Evolutionary conservation across 2,113 vertebrate species (phyloP).

Genomic region (Antennarius striatus): DNA sequence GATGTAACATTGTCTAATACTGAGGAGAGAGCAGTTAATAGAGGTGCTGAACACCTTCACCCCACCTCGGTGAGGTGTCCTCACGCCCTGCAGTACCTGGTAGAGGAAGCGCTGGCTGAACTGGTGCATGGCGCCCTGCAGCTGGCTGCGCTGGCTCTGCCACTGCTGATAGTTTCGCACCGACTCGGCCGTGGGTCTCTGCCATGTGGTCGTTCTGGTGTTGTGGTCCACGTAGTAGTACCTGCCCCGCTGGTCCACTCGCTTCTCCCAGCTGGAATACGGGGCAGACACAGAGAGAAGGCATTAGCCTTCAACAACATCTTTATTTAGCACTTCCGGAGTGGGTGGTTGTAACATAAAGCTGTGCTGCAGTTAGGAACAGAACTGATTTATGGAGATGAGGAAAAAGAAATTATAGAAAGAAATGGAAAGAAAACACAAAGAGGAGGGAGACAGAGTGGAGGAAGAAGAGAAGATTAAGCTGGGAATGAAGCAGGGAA

Average conservation of each 20-base stretch:
- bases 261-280: conserved; percentile 91
- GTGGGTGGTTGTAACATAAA: conserved; percentile 32
- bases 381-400: conserved; percentile 10
- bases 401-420: conserved; percentile 29
- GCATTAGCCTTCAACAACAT: conserved; percentile 23
- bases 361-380: conserved; percentile 1
- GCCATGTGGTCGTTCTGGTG: conserved; percentile 98
- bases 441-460: background rate
- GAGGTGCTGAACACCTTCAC: no score
- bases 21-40: background rate
- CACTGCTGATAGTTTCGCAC: conserved; percentile 97
- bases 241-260: conserved; percentile 92
- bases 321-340: conserved; percentile 18
- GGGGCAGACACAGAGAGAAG: background rate
- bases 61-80: background rate
- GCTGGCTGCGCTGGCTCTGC: conserved; percentile 94
- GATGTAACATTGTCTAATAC: no score
- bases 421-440: conserved; percentile 43
- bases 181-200: conserved; percentile 92
- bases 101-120: conserved; percentile 99
- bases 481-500: background rate
- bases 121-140: conserved; percentile 98
- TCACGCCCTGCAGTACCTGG: conserved; percentile 80
- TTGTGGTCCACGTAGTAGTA: conserved; percentile 99
- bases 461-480: background rate